phyloP scores from a whole-genome alignment of 92 coral and sea anemone species.

The Meandrina meandrites region DNA sequence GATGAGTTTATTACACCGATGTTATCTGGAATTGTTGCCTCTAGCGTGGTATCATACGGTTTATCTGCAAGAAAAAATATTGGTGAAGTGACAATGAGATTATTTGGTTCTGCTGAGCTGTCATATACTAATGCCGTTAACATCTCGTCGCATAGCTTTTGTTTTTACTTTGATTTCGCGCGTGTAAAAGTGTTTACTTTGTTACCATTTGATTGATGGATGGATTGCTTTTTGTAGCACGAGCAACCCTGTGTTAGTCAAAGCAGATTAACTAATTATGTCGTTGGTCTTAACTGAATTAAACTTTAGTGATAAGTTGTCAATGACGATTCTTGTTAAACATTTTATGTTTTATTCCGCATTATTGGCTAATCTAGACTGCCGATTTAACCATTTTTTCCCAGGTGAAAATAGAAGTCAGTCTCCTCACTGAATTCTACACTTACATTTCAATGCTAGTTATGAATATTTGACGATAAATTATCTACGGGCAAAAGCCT shows the following conservation, averaged over 20 bases:
- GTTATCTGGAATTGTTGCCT: constrained; percentile 38
- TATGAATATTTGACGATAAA: no score
- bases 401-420: no score
- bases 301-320: not conserved
- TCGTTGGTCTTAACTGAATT: not conserved
- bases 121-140: not conserved
- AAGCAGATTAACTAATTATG: not conserved
- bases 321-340: not conserved
- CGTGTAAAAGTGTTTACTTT: not conserved
- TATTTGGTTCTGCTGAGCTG: not conserved
- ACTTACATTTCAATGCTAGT: no score
- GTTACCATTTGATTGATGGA: not conserved
- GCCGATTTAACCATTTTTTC: no score
- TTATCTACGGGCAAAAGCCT: no score
- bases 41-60: constrained; percentile 60
- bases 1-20: constrained; percentile 51
- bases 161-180: not conserved
- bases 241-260: not conserved
- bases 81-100: not conserved
- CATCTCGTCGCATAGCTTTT: not conserved
- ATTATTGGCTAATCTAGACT: not conserved
- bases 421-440: no score
- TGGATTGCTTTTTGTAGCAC: not conserved
- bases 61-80: constrained; percentile 50
- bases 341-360: not conserved